Base-by-base conservation (phyloP, 2,888 invertebrate genomes). In the Brachyptera putata region DNA sequence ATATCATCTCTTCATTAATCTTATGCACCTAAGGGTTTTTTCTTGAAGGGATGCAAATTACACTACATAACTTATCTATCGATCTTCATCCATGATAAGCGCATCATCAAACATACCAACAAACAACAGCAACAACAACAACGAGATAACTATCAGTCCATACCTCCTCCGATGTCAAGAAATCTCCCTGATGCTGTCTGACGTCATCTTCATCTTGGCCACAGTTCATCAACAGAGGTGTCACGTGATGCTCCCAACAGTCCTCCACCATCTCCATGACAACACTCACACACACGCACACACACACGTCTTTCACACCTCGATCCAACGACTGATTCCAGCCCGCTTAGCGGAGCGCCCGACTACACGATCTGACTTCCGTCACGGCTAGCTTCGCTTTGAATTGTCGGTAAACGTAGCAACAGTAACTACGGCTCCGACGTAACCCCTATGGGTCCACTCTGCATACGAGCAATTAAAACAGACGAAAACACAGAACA, bases 171-270 rank as follows among this genome's bases (percentile, higher is more conserved):
- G 62, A 14, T 4, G 36, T 36, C 53, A 53, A 36, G 53, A 16
- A 53, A 22, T 36, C 53, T 3, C 41, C 26, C 11, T 41, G 24
- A 24, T 24, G 57, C 13, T 41, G 46, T 14, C 48, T 9, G 43
- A 22, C 46, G 56, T 39, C 37, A 46, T 78, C 79, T 78, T 81
- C 81, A 69, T 81, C 81, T 71, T 80, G 81, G 26, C 53, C 62
- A 26, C 61, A 62, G 48, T 53, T 56, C 60, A 64, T 61, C 65
- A 81, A 75, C 63, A 81, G 77, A 49, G 80, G 80, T 61, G 80
- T 79, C 64, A 81, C 80, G 70, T 81, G 81, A 67, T 80, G 77
- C 74, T 81, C 81, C 81, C 81, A 82, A 73, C 63, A 59, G 39
- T 64, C 64, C 18, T 64, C 64, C 18, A 50, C 62, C 63, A 64